phyloP scores from a whole-genome alignment of 2,888 invertebrate species.

The Magallana nippona region DNA sequence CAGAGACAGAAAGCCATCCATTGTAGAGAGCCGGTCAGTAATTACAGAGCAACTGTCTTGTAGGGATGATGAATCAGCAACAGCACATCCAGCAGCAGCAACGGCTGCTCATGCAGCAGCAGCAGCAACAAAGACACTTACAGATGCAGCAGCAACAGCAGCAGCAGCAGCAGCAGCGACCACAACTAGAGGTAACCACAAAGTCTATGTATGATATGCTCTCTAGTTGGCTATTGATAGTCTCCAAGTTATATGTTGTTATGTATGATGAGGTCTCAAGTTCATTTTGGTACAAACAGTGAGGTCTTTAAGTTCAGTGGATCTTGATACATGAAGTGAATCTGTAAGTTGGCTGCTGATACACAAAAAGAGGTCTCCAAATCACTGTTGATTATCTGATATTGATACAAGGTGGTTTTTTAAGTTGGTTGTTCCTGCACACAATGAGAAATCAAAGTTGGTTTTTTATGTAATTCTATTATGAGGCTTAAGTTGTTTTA shows the following conservation, averaged over 20 bases:
- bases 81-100: constrained; percentile 55
- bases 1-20: not conserved
- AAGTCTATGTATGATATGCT: not conserved
- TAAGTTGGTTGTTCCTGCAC: no score
- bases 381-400: no score
- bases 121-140: constrained; percentile 44
- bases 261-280: no score
- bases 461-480: no score
- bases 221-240: not conserved
- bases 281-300: no score
- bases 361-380: no score
- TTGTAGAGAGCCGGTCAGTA: not conserved
- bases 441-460: no score
- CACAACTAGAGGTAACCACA: constrained; percentile 49
- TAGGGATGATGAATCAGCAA: constrained; percentile 54
- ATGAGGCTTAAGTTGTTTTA: no score
- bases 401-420: no score
- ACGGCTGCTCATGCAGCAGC: constrained; percentile 50
- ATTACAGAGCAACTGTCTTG: not conserved
- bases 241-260: not conserved
- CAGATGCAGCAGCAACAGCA: constrained; percentile 46
- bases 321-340: no score
- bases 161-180: constrained; percentile 46
- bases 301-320: no score
- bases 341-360: no score